Evolutionary conservation across 2,113 vertebrate species (phyloP).

Genomic region (Leptosomus discolor): DNA sequence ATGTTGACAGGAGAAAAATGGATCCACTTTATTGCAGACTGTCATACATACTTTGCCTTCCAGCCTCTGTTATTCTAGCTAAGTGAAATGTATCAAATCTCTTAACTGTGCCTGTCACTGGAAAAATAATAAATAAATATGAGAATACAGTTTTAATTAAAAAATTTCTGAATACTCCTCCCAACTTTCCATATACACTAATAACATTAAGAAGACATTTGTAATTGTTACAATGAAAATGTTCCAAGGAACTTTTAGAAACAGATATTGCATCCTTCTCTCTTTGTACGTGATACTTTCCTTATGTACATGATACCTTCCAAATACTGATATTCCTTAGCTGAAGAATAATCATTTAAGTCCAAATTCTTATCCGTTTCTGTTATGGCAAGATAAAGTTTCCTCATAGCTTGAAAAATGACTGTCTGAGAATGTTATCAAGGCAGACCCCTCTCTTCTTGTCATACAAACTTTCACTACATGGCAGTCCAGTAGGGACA

Average conservation of each 20-base stretch:
- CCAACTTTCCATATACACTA: neutral
- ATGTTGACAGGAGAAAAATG: constrained; percentile 13
- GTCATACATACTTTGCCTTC: neutral
- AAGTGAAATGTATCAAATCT: constrained; percentile 4
- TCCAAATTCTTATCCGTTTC: neutral
- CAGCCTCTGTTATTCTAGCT: neutral
- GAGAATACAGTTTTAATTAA: neutral
- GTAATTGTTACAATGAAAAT: neutral
- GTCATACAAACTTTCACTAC: neutral
- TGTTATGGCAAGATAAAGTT: neutral
- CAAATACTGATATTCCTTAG: neutral
- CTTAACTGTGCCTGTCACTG: neutral
- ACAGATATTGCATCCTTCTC: neutral
- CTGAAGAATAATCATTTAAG: neutral
- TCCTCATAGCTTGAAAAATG: neutral
- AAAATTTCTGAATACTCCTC: neutral
- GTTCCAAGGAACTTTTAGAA: neutral
- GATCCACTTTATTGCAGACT: constrained; percentile 8
- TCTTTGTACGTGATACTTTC: neutral
- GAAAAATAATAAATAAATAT: neutral
- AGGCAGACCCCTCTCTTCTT: neutral
- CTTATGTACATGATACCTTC: neutral
- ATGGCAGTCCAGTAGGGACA: neutral
- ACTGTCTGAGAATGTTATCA: neutral
- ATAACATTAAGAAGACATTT: neutral